phyloP scores from a whole-genome alignment of 2,113 vertebrate species.

The Murina feae region DNA sequence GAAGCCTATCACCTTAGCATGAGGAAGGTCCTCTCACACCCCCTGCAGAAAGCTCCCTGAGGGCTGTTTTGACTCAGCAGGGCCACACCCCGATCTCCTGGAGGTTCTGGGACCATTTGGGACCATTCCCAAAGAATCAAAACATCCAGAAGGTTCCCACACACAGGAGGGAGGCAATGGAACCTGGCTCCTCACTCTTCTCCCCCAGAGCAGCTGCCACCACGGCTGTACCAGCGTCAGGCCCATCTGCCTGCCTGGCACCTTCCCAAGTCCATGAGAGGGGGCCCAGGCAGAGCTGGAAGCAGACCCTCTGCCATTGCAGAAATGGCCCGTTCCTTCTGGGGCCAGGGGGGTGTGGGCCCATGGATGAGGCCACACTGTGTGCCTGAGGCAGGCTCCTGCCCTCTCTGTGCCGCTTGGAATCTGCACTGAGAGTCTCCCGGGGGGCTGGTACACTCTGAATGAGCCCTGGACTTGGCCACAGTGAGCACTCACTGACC shows the following conservation, averaged over 20 bases:
- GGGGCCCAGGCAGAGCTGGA: neutral
- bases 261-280: neutral
- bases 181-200: neutral
- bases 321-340: accelerated
- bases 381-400: neutral
- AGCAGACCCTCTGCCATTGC: neutral
- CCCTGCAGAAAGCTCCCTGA: neutral
- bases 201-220: constrained; percentile 55
- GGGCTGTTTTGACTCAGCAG: neutral
- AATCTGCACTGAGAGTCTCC: accelerated
- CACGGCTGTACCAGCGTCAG: neutral
- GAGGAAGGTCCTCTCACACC: neutral
- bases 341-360: neutral
- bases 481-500: neutral
- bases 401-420: neutral
- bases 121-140: constrained; percentile 60
- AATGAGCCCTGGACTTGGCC: neutral
- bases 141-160: constrained; percentile 38
- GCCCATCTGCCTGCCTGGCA: constrained; percentile 57
- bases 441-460: neutral
- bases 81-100: neutral
- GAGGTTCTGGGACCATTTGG: neutral
- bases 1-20: neutral
- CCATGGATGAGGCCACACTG: accelerated
- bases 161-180: neutral